phyloP scores from a whole-genome alignment of 2,797 vertebrate species.

The Orestias chungarensis region DNA sequence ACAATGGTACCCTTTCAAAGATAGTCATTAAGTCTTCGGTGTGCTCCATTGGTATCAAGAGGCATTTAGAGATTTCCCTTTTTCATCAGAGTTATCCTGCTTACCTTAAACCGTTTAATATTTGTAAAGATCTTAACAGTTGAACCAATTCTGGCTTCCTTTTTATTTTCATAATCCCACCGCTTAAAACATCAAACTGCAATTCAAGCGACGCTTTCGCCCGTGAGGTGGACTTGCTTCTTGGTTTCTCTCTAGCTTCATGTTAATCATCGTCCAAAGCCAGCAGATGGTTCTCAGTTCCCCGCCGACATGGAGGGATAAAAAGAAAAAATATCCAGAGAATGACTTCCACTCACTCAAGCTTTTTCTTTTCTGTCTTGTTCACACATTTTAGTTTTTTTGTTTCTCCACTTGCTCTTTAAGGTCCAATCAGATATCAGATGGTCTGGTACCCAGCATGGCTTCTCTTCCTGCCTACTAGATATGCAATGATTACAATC shows the following conservation, averaged over 20 bases:
- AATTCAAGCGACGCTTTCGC: conserved; percentile 34
- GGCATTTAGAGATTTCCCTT: conserved; percentile 54
- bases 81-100: conserved; percentile 30
- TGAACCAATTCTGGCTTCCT: background rate
- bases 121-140: background rate
- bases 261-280: conserved; percentile 21
- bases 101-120: too few relatives aligned
- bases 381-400: conserved; percentile 20
- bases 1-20: too few relatives aligned
- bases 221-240: background rate
- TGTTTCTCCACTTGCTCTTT: conserved; percentile 28
- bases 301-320: conserved; percentile 26
- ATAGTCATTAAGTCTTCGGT: too few relatives aligned
- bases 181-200: conserved; percentile 28
- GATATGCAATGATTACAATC: conserved; percentile 93
- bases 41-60: conserved; percentile 13
- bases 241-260: conserved; percentile 1
- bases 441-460: conserved; percentile 99
- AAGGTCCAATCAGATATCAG: conserved; percentile 68
- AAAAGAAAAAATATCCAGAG: conserved; percentile 27
- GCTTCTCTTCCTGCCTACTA: conserved; percentile 95
- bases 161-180: conserved; percentile 28
- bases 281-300: conserved; percentile 35
- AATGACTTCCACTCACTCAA: conserved; percentile 30
- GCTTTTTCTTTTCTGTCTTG: background rate